Percentiles rank a stretch among this genome's conserved stretches.
These are phyloP conservation scores for Heliconius melpomene DNA, from an alignment of 1,140 invertebrate genomes.

Conservation along the genomic window DNA sequence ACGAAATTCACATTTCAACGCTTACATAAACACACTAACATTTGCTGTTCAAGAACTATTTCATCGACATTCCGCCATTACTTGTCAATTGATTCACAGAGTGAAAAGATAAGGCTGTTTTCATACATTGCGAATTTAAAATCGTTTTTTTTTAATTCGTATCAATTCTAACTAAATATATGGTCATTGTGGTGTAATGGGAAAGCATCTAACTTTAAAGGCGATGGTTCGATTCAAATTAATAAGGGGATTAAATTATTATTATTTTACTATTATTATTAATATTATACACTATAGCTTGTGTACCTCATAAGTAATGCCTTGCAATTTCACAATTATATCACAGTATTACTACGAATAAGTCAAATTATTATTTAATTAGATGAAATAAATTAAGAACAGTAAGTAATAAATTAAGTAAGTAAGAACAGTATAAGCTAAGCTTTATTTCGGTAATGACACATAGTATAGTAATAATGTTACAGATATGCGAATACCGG, in stretches of 20 bases:
- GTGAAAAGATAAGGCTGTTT: neutral
- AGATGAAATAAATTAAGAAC: neutral
- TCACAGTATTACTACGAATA: no score
- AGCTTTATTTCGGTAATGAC: conserved; percentile 15
- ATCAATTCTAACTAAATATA: no score
- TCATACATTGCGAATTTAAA: neutral
- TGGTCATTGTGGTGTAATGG: no score
- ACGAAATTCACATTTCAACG: neutral
- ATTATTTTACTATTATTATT: no score
- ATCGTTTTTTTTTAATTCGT: neutral
- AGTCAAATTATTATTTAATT: no score
- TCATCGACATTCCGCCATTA: conserved; percentile 6
- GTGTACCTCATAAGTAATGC: no score
- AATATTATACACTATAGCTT: no score
- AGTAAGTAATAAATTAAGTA: no score
- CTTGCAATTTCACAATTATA: no score
- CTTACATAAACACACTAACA: neutral
- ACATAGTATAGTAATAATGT: conserved; percentile 2
- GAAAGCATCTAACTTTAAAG: no score
- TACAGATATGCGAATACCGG: conserved; percentile 24
- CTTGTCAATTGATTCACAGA: neutral
- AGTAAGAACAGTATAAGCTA: neutral
- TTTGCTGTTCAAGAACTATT: neutral
- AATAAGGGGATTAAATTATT: no score
- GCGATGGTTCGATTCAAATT: no score